A percentile compares a stretch with the other conserved stretches of the same genome.
These are phyloP conservation scores for Diadema setosum DNA, from an alignment of 35 echinoderm and acorn worm species.

Conservation along the genomic window DNA sequence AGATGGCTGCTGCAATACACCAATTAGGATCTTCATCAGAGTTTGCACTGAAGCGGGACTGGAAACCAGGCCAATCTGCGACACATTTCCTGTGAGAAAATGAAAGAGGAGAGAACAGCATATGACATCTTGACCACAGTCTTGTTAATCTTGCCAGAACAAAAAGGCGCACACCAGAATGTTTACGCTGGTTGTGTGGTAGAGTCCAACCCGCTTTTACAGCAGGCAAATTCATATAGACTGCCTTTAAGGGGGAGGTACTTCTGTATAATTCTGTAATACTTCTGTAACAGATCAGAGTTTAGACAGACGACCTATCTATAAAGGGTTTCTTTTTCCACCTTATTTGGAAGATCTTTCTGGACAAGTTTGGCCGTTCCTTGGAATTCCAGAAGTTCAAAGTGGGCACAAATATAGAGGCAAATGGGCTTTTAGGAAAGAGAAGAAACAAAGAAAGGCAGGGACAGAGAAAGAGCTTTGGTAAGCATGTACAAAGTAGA, in stretches of 20 bases:
- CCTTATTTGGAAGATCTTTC: background rate
- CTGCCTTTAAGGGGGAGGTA: background rate
- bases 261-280: too few relatives aligned
- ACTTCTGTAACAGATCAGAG: too few relatives aligned
- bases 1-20: conserved; percentile 36
- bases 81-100: conserved; percentile 1
- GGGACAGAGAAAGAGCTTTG: background rate
- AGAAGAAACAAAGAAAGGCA: background rate
- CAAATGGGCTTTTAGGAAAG: background rate
- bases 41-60: conserved; percentile 25
- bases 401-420: background rate
- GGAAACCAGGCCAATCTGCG: background rate
- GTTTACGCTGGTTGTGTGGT: background rate
- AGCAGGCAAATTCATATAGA: too few relatives aligned
- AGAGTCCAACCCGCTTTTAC: background rate
- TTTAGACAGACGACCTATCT: too few relatives aligned
- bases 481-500: background rate
- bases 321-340: too few relatives aligned
- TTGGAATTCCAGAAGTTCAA: background rate
- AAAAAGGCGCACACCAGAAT: background rate
- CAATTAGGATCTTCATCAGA: conserved; percentile 46
- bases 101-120: background rate
- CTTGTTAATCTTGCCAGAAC: background rate
- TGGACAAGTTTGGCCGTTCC: background rate
- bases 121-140: background rate